These are phyloP conservation scores for Drosophila kuntzei DNA, from an alignment of 2,888 invertebrate species.

Conservation along the genomic window DNA sequence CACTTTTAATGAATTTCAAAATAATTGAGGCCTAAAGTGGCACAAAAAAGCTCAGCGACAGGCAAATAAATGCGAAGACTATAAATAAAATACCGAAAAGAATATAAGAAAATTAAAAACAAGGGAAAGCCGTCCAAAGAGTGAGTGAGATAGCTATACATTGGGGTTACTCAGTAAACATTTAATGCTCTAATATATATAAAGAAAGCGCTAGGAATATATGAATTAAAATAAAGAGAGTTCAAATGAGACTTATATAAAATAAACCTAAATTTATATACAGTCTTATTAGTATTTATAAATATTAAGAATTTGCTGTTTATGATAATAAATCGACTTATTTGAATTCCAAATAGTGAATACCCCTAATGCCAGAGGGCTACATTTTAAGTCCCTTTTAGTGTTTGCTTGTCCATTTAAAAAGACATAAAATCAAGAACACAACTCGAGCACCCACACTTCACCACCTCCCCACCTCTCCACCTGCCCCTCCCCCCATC, in stretches of 20 bases:
- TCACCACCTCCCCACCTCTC: not conserved
- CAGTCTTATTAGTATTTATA: no score
- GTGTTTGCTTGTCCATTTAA: constrained; percentile 70
- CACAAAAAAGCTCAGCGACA: constrained; percentile 69
- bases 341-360: constrained; percentile 16
- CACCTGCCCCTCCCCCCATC: not conserved
- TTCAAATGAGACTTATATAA: not conserved
- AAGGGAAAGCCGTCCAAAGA: constrained; percentile 10
- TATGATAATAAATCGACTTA: constrained; percentile 21
- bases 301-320: not conserved
- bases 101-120: constrained; percentile 11
- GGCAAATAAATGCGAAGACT: constrained; percentile 62
- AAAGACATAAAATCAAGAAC: constrained; percentile 70
- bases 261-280: not conserved
- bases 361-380: constrained; percentile 47
- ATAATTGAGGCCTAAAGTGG: constrained; percentile 80
- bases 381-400: constrained; percentile 49
- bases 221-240: not conserved
- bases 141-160: constrained; percentile 7
- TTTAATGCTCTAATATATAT: not conserved
- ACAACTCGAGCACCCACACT: constrained; percentile 11
- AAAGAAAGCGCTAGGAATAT: not conserved
- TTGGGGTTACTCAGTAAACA: constrained; percentile 36
- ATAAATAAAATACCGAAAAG: constrained; percentile 56
- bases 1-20: constrained; percentile 76